Evolutionary conservation across 1,140 invertebrate species (phyloP).

Genomic region (Stratiolaelaps scimitus): DNA sequence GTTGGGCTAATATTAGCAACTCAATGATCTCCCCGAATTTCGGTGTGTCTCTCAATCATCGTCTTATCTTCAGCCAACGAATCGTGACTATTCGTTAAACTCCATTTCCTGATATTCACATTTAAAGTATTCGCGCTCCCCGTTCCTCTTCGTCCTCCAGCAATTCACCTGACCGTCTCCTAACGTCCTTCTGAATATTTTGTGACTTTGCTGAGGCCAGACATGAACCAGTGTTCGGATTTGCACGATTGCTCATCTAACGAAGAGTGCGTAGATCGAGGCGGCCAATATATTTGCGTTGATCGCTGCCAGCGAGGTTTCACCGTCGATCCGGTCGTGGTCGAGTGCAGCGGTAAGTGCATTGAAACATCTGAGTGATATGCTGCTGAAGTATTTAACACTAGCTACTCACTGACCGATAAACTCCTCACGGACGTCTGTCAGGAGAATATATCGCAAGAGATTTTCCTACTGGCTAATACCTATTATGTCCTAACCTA

Average conservation of each 20-base stretch:
- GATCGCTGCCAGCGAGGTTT: background rate
- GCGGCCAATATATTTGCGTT: slow-evolving; percentile 13
- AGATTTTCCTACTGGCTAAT: too few species aligned
- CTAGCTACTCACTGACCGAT: too few species aligned
- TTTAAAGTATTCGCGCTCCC: background rate
- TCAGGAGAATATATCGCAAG: too few species aligned
- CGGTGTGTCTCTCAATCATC: too few species aligned
- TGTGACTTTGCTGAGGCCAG: background rate
- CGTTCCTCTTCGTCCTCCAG: background rate
- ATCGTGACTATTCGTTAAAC: too few species aligned
- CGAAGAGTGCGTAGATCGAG: background rate
- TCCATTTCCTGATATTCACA: background rate
- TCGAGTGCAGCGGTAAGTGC: slow-evolving; percentile 10
- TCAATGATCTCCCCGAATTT: too few species aligned
- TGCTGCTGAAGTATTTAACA: too few species aligned
- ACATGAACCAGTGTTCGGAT: background rate
- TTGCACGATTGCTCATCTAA: background rate
- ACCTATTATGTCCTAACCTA: background rate
- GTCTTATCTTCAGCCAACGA: too few species aligned
- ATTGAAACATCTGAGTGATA: background rate
- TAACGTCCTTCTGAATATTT: background rate
- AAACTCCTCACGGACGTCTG: too few species aligned
- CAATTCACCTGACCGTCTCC: background rate
- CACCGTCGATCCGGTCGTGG: background rate
- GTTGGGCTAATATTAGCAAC: too few species aligned